Percentiles rank a stretch among this genome's conserved stretches.
phyloP scores from a whole-genome alignment of 2,888 invertebrate species.

The Salpingus planirostris region DNA sequence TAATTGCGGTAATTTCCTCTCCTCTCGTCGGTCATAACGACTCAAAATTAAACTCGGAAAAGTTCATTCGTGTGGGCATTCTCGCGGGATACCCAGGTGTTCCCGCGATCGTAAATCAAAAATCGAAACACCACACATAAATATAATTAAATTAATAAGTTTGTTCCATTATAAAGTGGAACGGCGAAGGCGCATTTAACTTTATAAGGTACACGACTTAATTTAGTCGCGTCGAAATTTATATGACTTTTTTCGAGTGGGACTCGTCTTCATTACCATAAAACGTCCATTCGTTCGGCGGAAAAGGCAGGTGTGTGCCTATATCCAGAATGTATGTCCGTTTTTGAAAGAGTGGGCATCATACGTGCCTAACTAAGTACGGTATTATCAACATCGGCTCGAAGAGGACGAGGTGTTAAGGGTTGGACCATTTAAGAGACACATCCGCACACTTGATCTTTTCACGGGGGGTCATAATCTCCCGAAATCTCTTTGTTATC shows the following conservation, averaged over 20 bases:
- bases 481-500: constrained; percentile 26
- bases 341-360: constrained; percentile 9
- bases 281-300: constrained; percentile 12
- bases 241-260: constrained; percentile 10
- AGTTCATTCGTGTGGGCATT: too few species aligned
- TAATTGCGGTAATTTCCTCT: too few species aligned
- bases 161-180: too few species aligned
- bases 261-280: constrained; percentile 15
- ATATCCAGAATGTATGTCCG: constrained; percentile 8
- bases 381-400: constrained; percentile 24
- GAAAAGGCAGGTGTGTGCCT: constrained; percentile 12
- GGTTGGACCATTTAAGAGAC: constrained; percentile 27
- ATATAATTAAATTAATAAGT: too few species aligned
- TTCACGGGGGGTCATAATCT: constrained; percentile 24
- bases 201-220: constrained; percentile 10
- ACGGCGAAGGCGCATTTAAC: too few species aligned
- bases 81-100: too few species aligned
- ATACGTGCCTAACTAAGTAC: constrained; percentile 19
- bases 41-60: too few species aligned
- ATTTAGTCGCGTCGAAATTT: constrained; percentile 12
- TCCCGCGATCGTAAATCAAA: too few species aligned
- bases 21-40: too few species aligned
- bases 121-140: too few species aligned
- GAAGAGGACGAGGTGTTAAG: constrained; percentile 26
- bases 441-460: constrained; percentile 29